A percentile compares a stretch with the other conserved stretches of the same genome.
These are phyloP conservation scores for Nymphalis urticae DNA, from an alignment of 2,888 invertebrate genomes.

Conservation along the genomic window DNA sequence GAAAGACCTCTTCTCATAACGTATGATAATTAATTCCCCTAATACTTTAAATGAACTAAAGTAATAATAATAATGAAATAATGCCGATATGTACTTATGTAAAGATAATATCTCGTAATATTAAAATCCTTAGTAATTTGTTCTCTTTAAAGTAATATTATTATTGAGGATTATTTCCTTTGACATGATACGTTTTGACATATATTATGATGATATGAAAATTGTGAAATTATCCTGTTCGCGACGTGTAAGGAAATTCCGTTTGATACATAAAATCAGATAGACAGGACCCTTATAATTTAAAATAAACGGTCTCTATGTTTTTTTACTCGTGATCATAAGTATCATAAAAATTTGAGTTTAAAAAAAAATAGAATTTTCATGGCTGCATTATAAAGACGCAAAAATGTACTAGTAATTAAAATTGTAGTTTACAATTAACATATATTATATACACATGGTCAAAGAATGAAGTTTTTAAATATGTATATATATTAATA, in stretches of 20 bases:
- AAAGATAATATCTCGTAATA: background rate
- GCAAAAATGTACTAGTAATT: too few relatives aligned
- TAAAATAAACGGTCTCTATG: background rate
- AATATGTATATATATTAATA: too few relatives aligned
- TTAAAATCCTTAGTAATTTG: background rate
- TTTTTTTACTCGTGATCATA: background rate
- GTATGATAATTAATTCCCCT: background rate
- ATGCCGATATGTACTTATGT: background rate
- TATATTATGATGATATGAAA: conserved; percentile 6
- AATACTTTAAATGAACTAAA: too few relatives aligned
- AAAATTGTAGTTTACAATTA: too few relatives aligned
- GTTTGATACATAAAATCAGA: conserved; percentile 7
- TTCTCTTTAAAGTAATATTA: conserved; percentile 5
- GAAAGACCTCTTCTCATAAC: background rate
- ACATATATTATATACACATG: too few relatives aligned
- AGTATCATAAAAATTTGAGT: too few relatives aligned
- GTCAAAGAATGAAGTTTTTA: too few relatives aligned
- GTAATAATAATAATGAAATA: too few relatives aligned
- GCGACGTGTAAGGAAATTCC: conserved; percentile 6
- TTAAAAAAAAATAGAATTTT: too few relatives aligned
- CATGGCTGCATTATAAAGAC: too few relatives aligned
- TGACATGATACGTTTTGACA: conserved; percentile 2
- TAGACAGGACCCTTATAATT: conserved; percentile 8
- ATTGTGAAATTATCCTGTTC: conserved; percentile 9
- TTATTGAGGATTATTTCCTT: conserved; percentile 8